These are phyloP conservation scores for Cynaeus angustus DNA, from an alignment of 2,888 invertebrate genomes.

Conservation along the genomic window DNA sequence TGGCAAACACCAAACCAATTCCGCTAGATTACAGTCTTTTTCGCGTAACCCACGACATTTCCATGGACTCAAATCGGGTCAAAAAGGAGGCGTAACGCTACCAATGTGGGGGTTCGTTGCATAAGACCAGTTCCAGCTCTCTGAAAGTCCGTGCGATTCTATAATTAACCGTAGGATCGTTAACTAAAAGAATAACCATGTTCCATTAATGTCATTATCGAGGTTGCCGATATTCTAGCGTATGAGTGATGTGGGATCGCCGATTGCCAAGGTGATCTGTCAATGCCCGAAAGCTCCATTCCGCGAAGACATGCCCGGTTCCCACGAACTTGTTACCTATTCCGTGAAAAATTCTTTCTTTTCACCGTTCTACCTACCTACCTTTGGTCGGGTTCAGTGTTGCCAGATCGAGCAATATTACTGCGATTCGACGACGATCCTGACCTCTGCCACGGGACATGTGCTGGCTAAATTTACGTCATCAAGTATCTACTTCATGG, in stretches of 20 bases:
- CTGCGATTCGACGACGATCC: constrained; percentile 12
- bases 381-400: constrained; percentile 52
- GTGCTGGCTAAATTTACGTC: constrained; percentile 24
- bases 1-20: not conserved
- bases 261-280: constrained; percentile 67
- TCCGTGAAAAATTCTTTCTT: constrained; percentile 58
- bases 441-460: constrained; percentile 15
- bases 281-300: constrained; percentile 63
- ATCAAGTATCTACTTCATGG: constrained; percentile 36
- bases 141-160: constrained; percentile 23
- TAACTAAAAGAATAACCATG: constrained; percentile 65
- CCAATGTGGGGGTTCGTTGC: constrained; percentile 27
- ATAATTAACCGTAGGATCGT: constrained; percentile 53
- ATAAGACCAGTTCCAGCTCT: constrained; percentile 27
- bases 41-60: constrained; percentile 21
- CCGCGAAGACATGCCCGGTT: constrained; percentile 61
- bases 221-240: constrained; percentile 55
- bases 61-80: constrained; percentile 33
- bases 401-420: constrained; percentile 28
- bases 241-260: constrained; percentile 58
- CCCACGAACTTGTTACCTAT: constrained; percentile 59
- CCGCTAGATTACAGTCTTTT: not conserved
- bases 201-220: constrained; percentile 65
- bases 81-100: constrained; percentile 25
- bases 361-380: constrained; percentile 53